phyloP scores from a whole-genome alignment of 1,140 invertebrate genomes.

The Ceratosolen fusciceps region DNA sequence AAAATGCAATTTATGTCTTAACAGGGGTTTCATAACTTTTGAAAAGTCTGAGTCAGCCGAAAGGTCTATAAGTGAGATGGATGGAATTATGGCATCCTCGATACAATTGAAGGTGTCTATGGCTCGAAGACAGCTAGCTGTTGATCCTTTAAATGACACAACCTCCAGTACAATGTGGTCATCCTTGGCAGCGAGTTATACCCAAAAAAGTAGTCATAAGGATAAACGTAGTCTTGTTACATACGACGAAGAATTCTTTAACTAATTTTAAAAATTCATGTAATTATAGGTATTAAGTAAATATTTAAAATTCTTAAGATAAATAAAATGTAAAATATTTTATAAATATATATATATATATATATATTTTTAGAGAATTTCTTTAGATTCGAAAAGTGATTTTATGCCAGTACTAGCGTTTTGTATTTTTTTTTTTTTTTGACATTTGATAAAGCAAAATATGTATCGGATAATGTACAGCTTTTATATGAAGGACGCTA shows the following conservation, averaged over 20 bases:
- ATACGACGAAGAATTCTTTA: constrained; percentile 79
- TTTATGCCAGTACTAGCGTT: too few relatives aligned
- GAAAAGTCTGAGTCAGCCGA: constrained; percentile 90
- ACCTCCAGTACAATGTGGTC: constrained; percentile 85
- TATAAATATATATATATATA: neutral
- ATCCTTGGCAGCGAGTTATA: constrained; percentile 84
- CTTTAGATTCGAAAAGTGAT: too few relatives aligned
- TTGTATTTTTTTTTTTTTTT: too few relatives aligned
- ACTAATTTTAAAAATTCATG: constrained; percentile 51
- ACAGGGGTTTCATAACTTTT: constrained; percentile 93
- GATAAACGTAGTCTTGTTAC: constrained; percentile 80
- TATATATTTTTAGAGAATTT: too few relatives aligned
- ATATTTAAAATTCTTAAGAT: neutral
- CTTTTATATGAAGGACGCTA: too few relatives aligned
- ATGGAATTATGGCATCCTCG: constrained; percentile 84
- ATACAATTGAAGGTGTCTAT: constrained; percentile 86
- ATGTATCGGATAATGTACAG: too few relatives aligned
- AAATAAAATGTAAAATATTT: neutral
- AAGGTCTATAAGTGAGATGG: constrained; percentile 88
- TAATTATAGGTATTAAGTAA: neutral
- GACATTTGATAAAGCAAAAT: too few relatives aligned
- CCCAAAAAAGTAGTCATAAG: constrained; percentile 84
- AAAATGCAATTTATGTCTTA: constrained; percentile 61
- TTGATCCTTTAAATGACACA: constrained; percentile 84
- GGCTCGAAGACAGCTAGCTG: constrained; percentile 85